Conservation (phyloP, 2,888 invertebrate species). For the Drosophila nr. medialis region DNA sequence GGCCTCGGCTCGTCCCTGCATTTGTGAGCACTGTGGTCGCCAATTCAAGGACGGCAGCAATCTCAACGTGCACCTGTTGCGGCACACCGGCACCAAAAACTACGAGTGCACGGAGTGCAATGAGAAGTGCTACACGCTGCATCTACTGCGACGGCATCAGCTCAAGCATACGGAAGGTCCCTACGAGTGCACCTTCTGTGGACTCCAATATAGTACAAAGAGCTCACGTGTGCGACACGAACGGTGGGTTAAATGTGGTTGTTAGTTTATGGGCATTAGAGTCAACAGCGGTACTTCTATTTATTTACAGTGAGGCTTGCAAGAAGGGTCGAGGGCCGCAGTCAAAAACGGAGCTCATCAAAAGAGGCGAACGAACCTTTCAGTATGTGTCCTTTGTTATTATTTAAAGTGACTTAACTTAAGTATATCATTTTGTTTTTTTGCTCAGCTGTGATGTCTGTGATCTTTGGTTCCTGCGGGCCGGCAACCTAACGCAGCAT, state of each 20-base stretch:
- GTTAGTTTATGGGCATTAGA: not conserved
- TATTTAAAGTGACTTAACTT: not conserved
- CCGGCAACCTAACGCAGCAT: conserved; percentile 66
- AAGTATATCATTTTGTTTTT: not conserved
- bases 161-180: conserved; percentile 70
- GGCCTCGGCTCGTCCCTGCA: conserved; percentile 56
- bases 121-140: conserved; percentile 68
- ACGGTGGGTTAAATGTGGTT: conserved; percentile 40
- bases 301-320: conserved; percentile 58
- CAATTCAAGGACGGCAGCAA: conserved; percentile 66
- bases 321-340: conserved; percentile 68
- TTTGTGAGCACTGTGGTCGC: conserved; percentile 68
- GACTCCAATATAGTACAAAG: conserved; percentile 70
- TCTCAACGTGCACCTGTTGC: conserved; percentile 63
- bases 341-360: conserved; percentile 70
- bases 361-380: conserved; percentile 70
- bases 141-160: conserved; percentile 63
- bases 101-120: conserved; percentile 63
- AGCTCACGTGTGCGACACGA: conserved; percentile 69
- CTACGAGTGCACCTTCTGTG: conserved; percentile 69
- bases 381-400: conserved; percentile 44
- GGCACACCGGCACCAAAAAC: conserved; percentile 70
- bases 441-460: conserved; percentile 56
- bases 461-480: conserved; percentile 70
- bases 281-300: not conserved